Conservation (phyloP, 1,140 invertebrate species). For the Nephila pilipes region DNA sequence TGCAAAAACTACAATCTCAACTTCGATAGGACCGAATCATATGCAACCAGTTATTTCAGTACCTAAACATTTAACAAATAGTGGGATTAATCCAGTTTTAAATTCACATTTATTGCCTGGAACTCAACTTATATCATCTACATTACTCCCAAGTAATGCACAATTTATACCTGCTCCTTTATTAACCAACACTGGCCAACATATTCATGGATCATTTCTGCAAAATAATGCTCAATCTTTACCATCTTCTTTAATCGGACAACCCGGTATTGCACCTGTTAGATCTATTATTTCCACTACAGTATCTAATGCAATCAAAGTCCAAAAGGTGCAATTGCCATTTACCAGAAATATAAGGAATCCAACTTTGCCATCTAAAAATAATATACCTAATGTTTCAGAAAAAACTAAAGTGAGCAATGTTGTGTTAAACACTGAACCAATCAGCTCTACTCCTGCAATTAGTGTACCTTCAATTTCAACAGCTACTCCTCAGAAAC, state of each 20-base stretch:
- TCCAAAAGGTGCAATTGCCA: slow-evolving; percentile 7
- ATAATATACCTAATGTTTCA: background rate
- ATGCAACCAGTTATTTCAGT: background rate
- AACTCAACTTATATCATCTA: background rate
- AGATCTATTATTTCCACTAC: slow-evolving; percentile 36
- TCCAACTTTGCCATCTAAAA: background rate
- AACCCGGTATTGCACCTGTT: background rate
- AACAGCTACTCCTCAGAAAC: background rate
- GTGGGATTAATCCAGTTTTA: background rate
- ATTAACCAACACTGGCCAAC: background rate
- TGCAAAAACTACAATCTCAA: background rate
- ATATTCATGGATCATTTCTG: background rate
- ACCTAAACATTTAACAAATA: background rate
- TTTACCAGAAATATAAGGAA: background rate
- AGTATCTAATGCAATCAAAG: slow-evolving; percentile 37
- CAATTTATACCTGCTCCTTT: slow-evolving; percentile 19
- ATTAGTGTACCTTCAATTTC: background rate
- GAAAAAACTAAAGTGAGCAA: background rate
- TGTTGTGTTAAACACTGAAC: slow-evolving; percentile 5
- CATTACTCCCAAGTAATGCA: background rate
- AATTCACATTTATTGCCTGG: background rate
- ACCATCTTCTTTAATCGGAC: background rate
- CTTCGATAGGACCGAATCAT: background rate
- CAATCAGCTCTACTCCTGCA: slow-evolving; percentile 52
- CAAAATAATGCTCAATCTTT: background rate